Conservation (phyloP, 1,140 invertebrate genomes). For the Drosophila subobscura region DNA sequence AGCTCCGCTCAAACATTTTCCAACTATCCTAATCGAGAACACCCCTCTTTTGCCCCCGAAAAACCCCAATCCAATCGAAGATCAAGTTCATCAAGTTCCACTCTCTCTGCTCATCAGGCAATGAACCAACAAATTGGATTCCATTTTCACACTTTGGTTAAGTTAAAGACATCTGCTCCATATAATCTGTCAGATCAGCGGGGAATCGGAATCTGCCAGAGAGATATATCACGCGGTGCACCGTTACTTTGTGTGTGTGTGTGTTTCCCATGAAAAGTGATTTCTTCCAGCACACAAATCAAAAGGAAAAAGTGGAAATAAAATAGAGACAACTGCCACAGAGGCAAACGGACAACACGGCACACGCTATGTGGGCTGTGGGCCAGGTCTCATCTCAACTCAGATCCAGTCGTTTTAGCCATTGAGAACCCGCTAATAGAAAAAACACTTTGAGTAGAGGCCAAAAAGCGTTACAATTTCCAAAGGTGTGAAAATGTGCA, state of each 20-base stretch:
- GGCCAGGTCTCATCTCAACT: conserved; percentile 22
- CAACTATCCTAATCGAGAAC: no score
- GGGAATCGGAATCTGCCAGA: conserved; percentile 41
- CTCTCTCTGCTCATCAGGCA: not conserved
- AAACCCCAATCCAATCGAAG: no score
- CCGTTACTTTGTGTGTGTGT: conserved; percentile 24
- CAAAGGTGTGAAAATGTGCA: conserved; percentile 65
- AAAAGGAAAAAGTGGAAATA: conserved; percentile 33
- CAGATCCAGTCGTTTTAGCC: conserved; percentile 8
- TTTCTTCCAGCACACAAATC: conserved; percentile 65
- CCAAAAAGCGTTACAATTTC: conserved; percentile 67
- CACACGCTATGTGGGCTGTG: conserved; percentile 50
- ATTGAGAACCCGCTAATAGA: conserved; percentile 60
- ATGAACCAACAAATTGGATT: not conserved
- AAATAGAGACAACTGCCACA: conserved; percentile 11
- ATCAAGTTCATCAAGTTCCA: no score
- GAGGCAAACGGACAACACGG: not conserved
- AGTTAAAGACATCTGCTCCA: conserved; percentile 8
- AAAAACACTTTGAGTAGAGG: conserved; percentile 53
- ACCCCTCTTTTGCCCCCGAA: no score
- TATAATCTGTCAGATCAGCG: conserved; percentile 36
- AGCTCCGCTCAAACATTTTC: no score
- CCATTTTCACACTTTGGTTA: conserved; percentile 7
- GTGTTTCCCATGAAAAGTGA: conserved; percentile 67
- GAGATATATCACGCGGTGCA: conserved; percentile 6